These are phyloP conservation scores for Micrasema longulum DNA, from an alignment of 1,140 invertebrate species.

Conservation along the genomic window DNA sequence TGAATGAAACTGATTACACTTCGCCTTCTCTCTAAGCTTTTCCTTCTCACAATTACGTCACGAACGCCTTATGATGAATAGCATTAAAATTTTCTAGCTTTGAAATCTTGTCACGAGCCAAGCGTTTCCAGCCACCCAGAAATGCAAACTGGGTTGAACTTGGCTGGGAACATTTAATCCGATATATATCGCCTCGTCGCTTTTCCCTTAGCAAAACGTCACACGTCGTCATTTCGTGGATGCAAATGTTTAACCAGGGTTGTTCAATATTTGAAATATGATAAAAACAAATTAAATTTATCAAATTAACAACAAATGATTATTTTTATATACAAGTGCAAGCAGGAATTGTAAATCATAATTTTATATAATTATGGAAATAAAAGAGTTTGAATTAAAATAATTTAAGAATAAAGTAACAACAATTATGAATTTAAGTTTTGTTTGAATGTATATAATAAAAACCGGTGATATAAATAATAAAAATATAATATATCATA, in stretches of 20 bases:
- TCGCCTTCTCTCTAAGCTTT: too few species aligned
- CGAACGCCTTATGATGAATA: slow-evolving; percentile 6
- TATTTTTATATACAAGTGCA: too few species aligned
- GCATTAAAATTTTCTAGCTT: slow-evolving; percentile 20
- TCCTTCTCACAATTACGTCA: neutral
- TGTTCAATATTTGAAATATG: neutral
- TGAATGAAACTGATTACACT: too few species aligned
- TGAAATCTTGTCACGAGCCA: slow-evolving; percentile 17
- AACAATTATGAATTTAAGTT: too few species aligned
- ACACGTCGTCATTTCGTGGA: neutral
- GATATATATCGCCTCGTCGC: slow-evolving; percentile 23
- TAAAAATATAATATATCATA: too few species aligned
- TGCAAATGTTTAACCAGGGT: slow-evolving; percentile 7
- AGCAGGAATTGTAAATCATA: too few species aligned
- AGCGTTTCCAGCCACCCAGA: slow-evolving; percentile 18
- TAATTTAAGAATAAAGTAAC: too few species aligned
- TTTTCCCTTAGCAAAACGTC: slow-evolving; percentile 1
- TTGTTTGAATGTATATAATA: too few species aligned
- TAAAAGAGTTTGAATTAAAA: too few species aligned
- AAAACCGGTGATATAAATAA: too few species aligned
- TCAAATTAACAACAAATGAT: too few species aligned
- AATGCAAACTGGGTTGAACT: slow-evolving; percentile 14
- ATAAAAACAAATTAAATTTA: neutral
- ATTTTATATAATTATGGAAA: too few species aligned
- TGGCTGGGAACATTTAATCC: slow-evolving; percentile 9